Evolutionary conservation across 2,113 vertebrate genomes (phyloP).

Genomic region (Axis porcinus): DNA sequence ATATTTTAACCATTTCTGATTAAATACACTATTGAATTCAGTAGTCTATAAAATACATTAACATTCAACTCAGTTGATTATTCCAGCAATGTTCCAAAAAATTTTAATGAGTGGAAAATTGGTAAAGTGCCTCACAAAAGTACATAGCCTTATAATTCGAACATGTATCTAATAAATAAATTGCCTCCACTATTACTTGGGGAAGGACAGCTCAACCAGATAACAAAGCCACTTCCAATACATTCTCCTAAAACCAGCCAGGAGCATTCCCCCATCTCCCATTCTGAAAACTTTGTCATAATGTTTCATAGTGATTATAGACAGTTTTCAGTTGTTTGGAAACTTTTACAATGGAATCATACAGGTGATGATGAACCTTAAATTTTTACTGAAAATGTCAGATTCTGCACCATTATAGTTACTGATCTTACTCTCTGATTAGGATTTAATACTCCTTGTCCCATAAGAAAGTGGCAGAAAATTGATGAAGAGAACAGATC

Average conservation of each 20-base stretch:
- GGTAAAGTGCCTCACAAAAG: neutral
- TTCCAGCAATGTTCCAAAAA: neutral
- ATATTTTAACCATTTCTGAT: conserved; percentile 9
- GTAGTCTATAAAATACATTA: neutral
- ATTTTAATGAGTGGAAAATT: neutral
- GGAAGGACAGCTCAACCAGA: neutral
- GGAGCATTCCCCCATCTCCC: too few species aligned
- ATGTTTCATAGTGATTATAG: neutral
- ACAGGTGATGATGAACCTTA: neutral
- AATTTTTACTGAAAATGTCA: neutral
- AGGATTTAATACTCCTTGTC: neutral
- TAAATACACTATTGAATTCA: conserved; percentile 11
- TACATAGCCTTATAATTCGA: neutral
- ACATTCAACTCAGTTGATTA: neutral
- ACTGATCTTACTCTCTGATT: neutral
- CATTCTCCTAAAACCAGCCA: neutral
- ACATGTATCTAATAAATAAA: neutral
- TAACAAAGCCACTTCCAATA: neutral
- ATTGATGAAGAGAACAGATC: neutral
- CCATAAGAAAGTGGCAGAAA: neutral
- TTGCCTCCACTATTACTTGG: neutral
- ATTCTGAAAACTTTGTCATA: neutral
- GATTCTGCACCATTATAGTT: neutral
- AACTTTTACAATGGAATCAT: neutral
- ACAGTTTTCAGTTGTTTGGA: neutral